Evolutionary conservation across 2,888 invertebrate species (phyloP).

Genomic region (Epistrophe eligans): DNA sequence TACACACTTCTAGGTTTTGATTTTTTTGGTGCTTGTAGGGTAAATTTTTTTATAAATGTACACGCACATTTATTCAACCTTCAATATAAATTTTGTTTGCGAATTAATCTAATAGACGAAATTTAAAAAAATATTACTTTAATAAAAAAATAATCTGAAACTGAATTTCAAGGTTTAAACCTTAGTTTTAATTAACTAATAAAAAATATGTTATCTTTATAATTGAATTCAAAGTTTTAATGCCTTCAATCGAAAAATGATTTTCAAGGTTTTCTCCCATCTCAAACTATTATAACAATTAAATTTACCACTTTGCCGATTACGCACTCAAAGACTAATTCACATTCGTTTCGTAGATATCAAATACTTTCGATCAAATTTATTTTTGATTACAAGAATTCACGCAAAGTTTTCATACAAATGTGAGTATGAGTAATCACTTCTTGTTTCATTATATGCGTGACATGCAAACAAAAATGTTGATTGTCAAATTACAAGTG

Average conservation of each 20-base stretch:
- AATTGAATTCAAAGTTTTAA: background rate
- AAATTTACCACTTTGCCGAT: background rate
- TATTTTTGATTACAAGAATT: slow-evolving; percentile 24
- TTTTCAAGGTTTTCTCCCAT: background rate
- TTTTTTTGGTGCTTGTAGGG: too few species aligned
- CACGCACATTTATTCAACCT: too few species aligned
- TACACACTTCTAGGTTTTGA: too few species aligned
- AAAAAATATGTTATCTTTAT: background rate
- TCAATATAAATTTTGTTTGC: too few species aligned
- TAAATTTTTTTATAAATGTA: too few species aligned
- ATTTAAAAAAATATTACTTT: too few species aligned
- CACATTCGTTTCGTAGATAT: background rate
- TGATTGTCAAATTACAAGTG: slow-evolving; percentile 22
- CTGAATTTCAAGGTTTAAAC: background rate
- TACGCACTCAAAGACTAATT: slow-evolving; percentile 5
- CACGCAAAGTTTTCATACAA: slow-evolving; percentile 11
- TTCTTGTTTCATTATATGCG: background rate
- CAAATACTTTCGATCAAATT: background rate
- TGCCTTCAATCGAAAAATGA: background rate
- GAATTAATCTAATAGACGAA: too few species aligned
- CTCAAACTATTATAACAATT: background rate
- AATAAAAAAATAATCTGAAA: background rate
- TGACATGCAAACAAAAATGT: slow-evolving; percentile 29
- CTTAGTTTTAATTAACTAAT: background rate
- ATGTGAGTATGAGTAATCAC: background rate